Conservation (phyloP, 2,888 invertebrate genomes). For the Leucozona laternaria region DNA sequence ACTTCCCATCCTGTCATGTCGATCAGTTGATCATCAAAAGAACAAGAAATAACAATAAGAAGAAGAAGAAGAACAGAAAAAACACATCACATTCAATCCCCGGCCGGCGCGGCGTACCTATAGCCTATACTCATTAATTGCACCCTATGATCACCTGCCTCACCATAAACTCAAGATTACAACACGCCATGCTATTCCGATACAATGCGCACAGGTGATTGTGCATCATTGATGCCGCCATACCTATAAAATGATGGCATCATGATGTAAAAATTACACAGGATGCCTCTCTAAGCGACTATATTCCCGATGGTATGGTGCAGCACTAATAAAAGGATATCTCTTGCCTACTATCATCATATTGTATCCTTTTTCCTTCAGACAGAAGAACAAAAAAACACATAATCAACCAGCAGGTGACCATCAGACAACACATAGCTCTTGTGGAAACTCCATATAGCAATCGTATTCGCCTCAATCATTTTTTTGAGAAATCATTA, state of each 20-base stretch:
- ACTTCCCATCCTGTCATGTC: slow-evolving; percentile 58
- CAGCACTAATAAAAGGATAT: slow-evolving; percentile 72
- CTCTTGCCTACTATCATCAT: slow-evolving; percentile 60
- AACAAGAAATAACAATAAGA: slow-evolving; percentile 3
- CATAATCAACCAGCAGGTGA: slow-evolving; percentile 72
- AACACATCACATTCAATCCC: slow-evolving; percentile 32
- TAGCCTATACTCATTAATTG: slow-evolving; percentile 25
- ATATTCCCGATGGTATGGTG: slow-evolving; percentile 42
- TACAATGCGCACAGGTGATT: slow-evolving; percentile 66
- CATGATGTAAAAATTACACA: slow-evolving; percentile 68
- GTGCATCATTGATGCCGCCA: slow-evolving; percentile 59
- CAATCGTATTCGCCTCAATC: slow-evolving; percentile 57
- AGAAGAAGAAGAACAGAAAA: no score
- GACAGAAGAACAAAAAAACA: slow-evolving; percentile 39
- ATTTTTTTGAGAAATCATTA: slow-evolving; percentile 43
- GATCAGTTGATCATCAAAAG: slow-evolving; percentile 37
- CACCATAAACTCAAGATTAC: slow-evolving; percentile 63
- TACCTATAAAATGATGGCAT: slow-evolving; percentile 45
- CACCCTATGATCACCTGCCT: slow-evolving; percentile 62
- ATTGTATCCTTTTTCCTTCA: slow-evolving; percentile 51
- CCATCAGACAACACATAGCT: neutral
- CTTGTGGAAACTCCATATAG: neutral
- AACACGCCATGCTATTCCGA: slow-evolving; percentile 54
- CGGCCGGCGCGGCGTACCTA: neutral
- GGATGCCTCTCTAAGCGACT: slow-evolving; percentile 54